phyloP scores from a whole-genome alignment of 2,888 invertebrate genomes.

The Steinernema hermaphroditum region DNA sequence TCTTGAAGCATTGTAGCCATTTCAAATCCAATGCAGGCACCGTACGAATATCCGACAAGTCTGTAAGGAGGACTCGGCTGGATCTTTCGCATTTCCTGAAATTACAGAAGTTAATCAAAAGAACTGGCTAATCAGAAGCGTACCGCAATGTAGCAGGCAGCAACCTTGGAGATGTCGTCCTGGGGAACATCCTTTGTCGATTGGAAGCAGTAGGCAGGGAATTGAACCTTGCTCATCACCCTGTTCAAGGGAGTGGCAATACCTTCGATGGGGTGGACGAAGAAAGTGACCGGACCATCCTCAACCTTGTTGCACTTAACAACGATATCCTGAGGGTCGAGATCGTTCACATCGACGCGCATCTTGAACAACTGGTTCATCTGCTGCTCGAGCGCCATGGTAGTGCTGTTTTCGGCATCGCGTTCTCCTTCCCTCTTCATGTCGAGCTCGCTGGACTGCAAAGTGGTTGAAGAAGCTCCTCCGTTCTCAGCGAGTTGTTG shows the following conservation, averaged over 20 bases:
- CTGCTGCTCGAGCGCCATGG: conserved; percentile 63
- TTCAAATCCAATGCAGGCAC: conserved; percentile 90
- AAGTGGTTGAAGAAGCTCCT: conserved; percentile 50
- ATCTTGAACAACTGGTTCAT: conserved; percentile 67
- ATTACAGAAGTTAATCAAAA: background rate
- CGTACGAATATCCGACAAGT: conserved; percentile 91
- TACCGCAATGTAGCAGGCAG: conserved; percentile 61
- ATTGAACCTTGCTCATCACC: conserved; percentile 75
- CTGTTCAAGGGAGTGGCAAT: conserved; percentile 67
- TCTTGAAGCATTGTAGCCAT: conserved; percentile 83
- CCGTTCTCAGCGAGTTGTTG: conserved; percentile 69
- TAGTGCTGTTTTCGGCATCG: conserved; percentile 61
- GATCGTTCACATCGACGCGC: conserved; percentile 70
- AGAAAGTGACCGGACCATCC: conserved; percentile 67
- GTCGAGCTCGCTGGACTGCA: conserved; percentile 60
- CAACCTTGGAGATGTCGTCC: conserved; percentile 65
- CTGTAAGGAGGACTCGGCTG: conserved; percentile 84
- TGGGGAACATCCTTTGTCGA: conserved; percentile 62
- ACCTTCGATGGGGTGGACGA: conserved; percentile 87
- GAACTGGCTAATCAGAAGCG: background rate
- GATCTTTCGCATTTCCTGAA: conserved; percentile 75
- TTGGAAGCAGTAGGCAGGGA: conserved; percentile 66
- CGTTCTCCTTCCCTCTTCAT: conserved; percentile 63
- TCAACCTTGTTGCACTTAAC: conserved; percentile 62
- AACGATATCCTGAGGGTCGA: conserved; percentile 66